Evolutionary conservation across 2,888 invertebrate genomes (phyloP).

Genomic region (Cerceris ruficornis): DNA sequence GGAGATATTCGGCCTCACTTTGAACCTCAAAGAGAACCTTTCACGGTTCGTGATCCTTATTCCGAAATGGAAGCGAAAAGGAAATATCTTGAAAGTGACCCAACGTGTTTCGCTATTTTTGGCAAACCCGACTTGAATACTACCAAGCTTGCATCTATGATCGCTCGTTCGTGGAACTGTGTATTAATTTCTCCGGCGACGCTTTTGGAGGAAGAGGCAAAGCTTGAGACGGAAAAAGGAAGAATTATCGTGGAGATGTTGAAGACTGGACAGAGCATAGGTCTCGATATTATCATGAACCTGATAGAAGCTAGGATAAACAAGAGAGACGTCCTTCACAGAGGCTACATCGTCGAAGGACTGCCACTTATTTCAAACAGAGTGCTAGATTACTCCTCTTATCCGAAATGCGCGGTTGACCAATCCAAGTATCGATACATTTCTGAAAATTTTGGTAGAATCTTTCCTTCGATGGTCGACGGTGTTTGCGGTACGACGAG

Average conservation of each 20-base stretch:
- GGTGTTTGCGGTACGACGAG: not conserved
- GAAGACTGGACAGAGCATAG: constrained; percentile 83
- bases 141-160: constrained; percentile 83
- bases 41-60: constrained; percentile 79
- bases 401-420: constrained; percentile 13
- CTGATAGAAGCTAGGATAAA: constrained; percentile 83
- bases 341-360: constrained; percentile 87
- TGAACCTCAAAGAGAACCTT: constrained; percentile 53
- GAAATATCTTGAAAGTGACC: constrained; percentile 82
- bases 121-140: constrained; percentile 85
- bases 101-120: constrained; percentile 84
- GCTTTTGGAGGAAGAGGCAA: constrained; percentile 84
- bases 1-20: constrained; percentile 51
- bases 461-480: not conserved
- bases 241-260: constrained; percentile 85
- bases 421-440: not conserved
- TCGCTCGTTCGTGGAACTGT: constrained; percentile 84
- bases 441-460: not conserved
- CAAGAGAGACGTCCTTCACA: constrained; percentile 83
- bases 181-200: constrained; percentile 84
- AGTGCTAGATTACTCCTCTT: constrained; percentile 67
- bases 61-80: constrained; percentile 83
- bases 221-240: constrained; percentile 83
- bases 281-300: constrained; percentile 82
- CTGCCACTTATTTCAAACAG: constrained; percentile 85